Conservation (phyloP, 2,888 invertebrate species). For the Podotricha telesiphe region DNA sequence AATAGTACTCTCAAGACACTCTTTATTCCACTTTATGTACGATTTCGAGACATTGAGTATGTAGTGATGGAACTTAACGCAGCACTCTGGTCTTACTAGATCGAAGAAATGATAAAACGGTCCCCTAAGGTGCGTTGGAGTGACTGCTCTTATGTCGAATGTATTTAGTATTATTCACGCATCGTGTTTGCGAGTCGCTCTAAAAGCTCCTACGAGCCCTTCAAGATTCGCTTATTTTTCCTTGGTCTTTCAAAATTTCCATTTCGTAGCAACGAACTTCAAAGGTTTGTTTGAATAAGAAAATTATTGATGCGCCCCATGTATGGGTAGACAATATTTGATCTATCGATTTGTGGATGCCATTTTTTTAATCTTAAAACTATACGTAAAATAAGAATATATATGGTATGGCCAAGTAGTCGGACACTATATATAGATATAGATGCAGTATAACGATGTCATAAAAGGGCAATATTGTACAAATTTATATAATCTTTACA, state of each 20-base stretch:
- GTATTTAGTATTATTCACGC: constrained; percentile 54
- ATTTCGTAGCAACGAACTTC: constrained; percentile 40
- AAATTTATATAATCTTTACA: too few relatives aligned
- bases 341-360: neutral
- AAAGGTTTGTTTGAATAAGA: constrained; percentile 18
- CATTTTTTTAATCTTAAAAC: neutral
- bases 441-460: too few relatives aligned
- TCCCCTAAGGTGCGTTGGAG: constrained; percentile 42
- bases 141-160: constrained; percentile 51
- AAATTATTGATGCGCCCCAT: constrained; percentile 12
- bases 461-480: too few relatives aligned
- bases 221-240: constrained; percentile 49
- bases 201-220: constrained; percentile 52
- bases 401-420: too few relatives aligned
- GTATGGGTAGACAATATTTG: constrained; percentile 13
- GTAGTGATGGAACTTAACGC: too few relatives aligned
- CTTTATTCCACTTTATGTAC: too few relatives aligned
- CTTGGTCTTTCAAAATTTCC: constrained; percentile 46
- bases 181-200: constrained; percentile 49
- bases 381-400: too few relatives aligned
- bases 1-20: too few relatives aligned
- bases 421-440: too few relatives aligned
- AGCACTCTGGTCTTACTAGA: too few relatives aligned
- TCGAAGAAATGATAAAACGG: too few relatives aligned
- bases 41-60: too few relatives aligned